These are phyloP conservation scores for Gobionotothen gibberifrons DNA, from an alignment of 2,797 vertebrate genomes.

Conservation along the genomic window DNA sequence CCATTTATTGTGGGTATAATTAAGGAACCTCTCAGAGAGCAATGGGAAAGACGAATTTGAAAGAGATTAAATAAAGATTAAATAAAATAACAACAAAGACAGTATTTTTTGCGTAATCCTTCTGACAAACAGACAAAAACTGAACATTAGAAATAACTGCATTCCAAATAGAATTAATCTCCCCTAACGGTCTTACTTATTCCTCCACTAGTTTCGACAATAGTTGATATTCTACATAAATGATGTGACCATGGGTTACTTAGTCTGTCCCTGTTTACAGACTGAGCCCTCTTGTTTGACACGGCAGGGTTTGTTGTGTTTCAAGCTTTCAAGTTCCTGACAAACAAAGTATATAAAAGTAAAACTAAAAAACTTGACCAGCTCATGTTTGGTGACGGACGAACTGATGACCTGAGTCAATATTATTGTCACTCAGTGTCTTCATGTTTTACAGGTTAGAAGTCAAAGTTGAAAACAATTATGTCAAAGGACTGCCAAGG, in stretches of 20 bases:
- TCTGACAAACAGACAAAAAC: too few relatives aligned
- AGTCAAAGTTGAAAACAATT: slow-evolving; percentile 50
- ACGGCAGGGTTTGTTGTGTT: slow-evolving; percentile 1
- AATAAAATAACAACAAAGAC: too few relatives aligned
- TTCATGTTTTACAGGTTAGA: slow-evolving; percentile 47
- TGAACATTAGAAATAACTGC: neutral
- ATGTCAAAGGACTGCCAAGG: slow-evolving; percentile 19
- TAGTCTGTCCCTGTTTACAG: slow-evolving; percentile 41
- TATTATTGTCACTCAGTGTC: slow-evolving; percentile 64
- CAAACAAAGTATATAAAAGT: slow-evolving; percentile 23
- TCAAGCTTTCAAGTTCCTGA: neutral
- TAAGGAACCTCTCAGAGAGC: too few relatives aligned
- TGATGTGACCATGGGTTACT: slow-evolving; percentile 28
- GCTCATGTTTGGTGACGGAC: slow-evolving; percentile 52
- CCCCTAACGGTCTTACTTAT: neutral
- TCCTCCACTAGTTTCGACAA: neutral
- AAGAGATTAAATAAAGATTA: too few relatives aligned
- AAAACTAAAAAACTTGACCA: slow-evolving; percentile 49
- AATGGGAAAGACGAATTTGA: too few relatives aligned
- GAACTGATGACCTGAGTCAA: slow-evolving; percentile 65
- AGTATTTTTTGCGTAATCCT: too few relatives aligned
- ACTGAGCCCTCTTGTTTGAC: slow-evolving; percentile 4
- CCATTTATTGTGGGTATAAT: neutral
- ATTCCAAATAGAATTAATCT: neutral
- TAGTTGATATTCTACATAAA: neutral